A percentile compares a stretch with the other conserved stretches of the same genome.
These are phyloP conservation scores for Oryzias javanicus DNA, from an alignment of 2,113 vertebrate genomes.

Conservation along the genomic window DNA sequence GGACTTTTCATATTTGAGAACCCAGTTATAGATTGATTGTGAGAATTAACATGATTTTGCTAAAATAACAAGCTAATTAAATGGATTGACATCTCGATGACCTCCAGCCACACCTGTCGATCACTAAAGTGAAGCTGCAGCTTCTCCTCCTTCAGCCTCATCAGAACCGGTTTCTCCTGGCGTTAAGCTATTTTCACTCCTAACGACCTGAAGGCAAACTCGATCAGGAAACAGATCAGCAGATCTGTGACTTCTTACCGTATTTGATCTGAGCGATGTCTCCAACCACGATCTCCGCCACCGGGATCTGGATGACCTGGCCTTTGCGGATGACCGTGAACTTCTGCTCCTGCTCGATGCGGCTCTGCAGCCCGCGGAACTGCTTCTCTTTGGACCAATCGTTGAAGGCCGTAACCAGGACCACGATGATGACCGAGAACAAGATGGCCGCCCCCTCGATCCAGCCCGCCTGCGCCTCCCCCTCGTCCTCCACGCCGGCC, in stretches of 20 bases:
- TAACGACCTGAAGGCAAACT: no score
- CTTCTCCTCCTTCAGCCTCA: no score
- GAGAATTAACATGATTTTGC: no score
- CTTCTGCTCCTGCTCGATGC: slow-evolving; percentile 96
- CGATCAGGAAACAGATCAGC: background rate
- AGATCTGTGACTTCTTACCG: slow-evolving; percentile 71
- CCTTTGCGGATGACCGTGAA: slow-evolving; percentile 95
- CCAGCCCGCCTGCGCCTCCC: slow-evolving; percentile 91
- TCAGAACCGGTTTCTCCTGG: no score
- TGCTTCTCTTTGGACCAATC: slow-evolving; percentile 99
- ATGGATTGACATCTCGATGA: no score
- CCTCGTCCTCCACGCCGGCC: slow-evolving; percentile 82
- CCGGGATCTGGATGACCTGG: slow-evolving; percentile 95
- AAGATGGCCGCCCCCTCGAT: slow-evolving; percentile 96
- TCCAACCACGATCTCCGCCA: slow-evolving; percentile 91
- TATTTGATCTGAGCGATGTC: slow-evolving; percentile 98
- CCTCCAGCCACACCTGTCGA: no score
- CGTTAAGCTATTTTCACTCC: no score
- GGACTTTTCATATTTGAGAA: no score
- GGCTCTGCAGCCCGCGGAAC: slow-evolving; percentile 94
- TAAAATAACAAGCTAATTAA: no score
- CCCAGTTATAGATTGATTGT: no score
- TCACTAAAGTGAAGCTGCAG: no score
- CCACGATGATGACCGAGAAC: slow-evolving; percentile 93
- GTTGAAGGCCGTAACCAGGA: slow-evolving; percentile 95